phyloP scores from a whole-genome alignment of 2,888 invertebrate species.

The Oligia fasciuncula region DNA sequence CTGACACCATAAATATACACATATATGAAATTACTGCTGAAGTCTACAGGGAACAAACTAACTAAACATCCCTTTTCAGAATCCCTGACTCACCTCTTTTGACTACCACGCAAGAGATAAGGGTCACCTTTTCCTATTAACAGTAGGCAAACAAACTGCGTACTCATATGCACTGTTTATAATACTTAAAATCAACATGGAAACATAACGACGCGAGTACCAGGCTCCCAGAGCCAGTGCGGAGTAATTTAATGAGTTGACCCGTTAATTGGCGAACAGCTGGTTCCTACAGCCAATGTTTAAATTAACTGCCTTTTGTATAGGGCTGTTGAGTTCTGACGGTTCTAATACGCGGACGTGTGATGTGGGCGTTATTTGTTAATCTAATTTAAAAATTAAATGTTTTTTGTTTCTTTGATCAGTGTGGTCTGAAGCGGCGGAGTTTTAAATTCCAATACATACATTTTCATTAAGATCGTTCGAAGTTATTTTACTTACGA shows the following conservation, averaged over 20 bases:
- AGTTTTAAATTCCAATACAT: background rate
- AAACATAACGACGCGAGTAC: conserved; percentile 60
- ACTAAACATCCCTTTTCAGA: background rate
- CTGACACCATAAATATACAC: background rate
- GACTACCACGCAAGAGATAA: background rate
- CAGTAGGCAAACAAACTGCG: conserved; percentile 20
- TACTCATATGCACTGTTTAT: conserved; percentile 37
- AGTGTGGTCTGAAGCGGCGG: background rate
- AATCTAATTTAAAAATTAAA: background rate
- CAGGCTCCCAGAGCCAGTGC: conserved; percentile 68
- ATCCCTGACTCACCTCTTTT: conserved; percentile 15
- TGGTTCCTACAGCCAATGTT: conserved; percentile 78
- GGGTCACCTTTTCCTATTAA: conserved; percentile 17
- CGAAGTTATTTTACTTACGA: background rate
- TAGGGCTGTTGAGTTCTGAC: conserved; percentile 55
- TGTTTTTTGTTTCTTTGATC: background rate
- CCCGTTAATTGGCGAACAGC: conserved; percentile 81
- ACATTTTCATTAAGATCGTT: no score
- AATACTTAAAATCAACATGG: conserved; percentile 65
- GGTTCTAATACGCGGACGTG: conserved; percentile 24
- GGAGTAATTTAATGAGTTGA: conserved; percentile 81
- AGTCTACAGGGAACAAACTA: background rate
- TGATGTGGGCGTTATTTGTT: background rate
- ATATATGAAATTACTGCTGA: background rate
- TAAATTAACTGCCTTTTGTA: conserved; percentile 78